Base-by-base conservation (phyloP, 92 coral and sea anemone genomes). In the Scolanthus callimorphus region DNA sequence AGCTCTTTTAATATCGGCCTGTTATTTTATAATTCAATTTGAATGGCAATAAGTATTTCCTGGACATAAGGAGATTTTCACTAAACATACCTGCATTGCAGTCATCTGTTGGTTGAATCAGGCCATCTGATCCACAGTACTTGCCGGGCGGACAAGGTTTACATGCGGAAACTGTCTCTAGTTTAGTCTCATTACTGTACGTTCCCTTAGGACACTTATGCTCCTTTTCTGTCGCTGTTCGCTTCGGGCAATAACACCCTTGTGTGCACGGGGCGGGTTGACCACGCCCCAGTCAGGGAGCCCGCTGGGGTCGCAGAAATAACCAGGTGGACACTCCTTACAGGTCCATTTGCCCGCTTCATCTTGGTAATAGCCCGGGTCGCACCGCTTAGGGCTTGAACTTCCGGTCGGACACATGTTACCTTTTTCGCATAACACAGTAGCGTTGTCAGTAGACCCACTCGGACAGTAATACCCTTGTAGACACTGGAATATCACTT, bases 391-490 rank as follows among this genome's bases (percentile, higher is more conserved):
- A 11, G 96, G 96, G 22, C 49, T 68, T 6, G 77, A 71, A 41
- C 84, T 67, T 37, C 99, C 99, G 21, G 95, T 77, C 1, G 91
- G 94, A 50, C 99, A 94, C 34, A 69, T 76, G 50, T 63, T 58
- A 13, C 99, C 99, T 62, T 69, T 60, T 1, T 90, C 91, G 25
- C 99, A 94, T 20, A 84, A 70, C 27, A 68, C 91, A 0, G 99
- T 94, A 44, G 85, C 80, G 58, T 94, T 94, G 73, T 88, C 70
- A 3, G 52, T 65, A 15, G 99, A 94, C 0, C 99, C 92, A 39
- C 84, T 57, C 2, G 99, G 99, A 39, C 99, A 94, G 71, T 88
- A 94, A 57, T 80, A 94, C n/a, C 99, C 99, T 59, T 94, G 99
- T 65, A 94, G 43, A 51, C 99, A 94, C 62, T 88, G 77, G 55